Percentiles rank a stretch among this genome's conserved stretches.
Conservation (phyloP, 1,140 invertebrate genomes). For the Drosophila sp. region DNA sequence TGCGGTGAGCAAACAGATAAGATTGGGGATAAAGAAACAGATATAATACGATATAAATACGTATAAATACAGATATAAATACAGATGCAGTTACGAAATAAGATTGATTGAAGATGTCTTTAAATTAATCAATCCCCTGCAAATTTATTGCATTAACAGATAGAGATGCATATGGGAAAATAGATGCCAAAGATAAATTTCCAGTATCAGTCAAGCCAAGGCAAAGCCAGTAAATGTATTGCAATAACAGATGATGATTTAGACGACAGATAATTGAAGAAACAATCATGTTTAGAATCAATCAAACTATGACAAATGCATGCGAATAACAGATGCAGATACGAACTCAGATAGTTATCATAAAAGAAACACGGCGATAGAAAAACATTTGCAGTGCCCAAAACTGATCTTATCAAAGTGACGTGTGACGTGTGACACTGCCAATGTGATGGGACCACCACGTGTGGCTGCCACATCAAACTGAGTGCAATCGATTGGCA, state of each 20-base stretch:
- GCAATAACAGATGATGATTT: background rate
- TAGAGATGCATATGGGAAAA: background rate
- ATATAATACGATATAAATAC: background rate
- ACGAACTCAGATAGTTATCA: background rate
- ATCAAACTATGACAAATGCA: conserved; percentile 8
- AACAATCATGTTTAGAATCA: background rate
- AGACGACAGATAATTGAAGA: too few species aligned
- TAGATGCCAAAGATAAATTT: background rate
- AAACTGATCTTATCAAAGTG: conserved; percentile 55
- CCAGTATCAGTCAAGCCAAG: conserved; percentile 27
- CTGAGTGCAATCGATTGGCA: conserved; percentile 36
- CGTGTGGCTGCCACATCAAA: conserved; percentile 30
- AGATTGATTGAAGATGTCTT: background rate
- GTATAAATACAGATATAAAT: conserved; percentile 3
- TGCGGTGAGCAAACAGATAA: too few species aligned
- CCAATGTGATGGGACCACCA: conserved; percentile 64
- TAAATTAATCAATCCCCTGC: background rate
- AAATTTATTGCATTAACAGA: too few species aligned
- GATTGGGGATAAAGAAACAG: background rate
- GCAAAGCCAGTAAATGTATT: background rate
- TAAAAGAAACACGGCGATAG: too few species aligned
- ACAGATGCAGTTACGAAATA: too few species aligned
- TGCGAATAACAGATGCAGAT: background rate
- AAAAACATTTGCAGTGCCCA: too few species aligned
- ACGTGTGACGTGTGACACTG: conserved; percentile 42